Conservation (phyloP, 2,113 vertebrate species). For the Pituophis catenifer region DNA sequence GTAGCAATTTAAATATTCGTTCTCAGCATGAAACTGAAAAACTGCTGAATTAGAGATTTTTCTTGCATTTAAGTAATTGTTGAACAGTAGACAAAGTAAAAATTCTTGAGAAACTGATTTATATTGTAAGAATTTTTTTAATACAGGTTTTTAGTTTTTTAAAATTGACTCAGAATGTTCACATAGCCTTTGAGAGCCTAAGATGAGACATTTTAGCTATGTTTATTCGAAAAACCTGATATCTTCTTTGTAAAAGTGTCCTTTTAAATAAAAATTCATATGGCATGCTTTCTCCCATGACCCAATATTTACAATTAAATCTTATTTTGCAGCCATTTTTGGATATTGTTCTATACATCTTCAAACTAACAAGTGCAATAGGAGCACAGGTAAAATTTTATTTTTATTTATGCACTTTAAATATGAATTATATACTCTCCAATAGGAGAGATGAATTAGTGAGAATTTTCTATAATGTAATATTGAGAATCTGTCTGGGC, state of each 20-base stretch:
- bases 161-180: neutral
- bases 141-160: neutral
- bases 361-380: constrained; percentile 93
- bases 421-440: neutral
- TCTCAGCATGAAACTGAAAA: neutral
- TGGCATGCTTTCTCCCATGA: neutral
- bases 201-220: neutral
- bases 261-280: neutral
- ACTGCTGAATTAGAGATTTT: neutral
- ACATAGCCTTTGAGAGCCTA: neutral
- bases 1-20: neutral
- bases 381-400: constrained; percentile 85
- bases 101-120: neutral
- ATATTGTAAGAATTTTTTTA: neutral
- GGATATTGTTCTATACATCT: constrained; percentile 95
- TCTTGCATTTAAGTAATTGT: neutral
- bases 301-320: constrained; percentile 31
- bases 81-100: neutral
- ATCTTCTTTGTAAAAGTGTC: neutral
- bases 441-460: neutral
- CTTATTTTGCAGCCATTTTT: constrained; percentile 84
- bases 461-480: neutral
- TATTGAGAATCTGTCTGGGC: neutral
- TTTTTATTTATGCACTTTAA: neutral
- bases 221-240: neutral